These are phyloP conservation scores for Epirrhoe alternata DNA, from an alignment of 2,888 invertebrate species.

Conservation along the genomic window DNA sequence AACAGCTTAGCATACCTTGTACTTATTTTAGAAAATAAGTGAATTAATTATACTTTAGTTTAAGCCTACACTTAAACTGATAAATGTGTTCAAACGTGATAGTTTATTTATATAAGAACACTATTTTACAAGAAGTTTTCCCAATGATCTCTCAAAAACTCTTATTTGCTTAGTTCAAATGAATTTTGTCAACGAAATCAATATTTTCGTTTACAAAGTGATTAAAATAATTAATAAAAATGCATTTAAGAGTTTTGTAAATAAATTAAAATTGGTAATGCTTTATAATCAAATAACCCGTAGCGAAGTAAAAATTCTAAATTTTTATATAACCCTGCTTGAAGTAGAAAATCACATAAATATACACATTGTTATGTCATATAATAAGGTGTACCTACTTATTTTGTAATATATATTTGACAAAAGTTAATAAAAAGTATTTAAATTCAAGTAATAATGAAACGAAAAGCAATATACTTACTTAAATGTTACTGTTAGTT, in stretches of 20 bases:
- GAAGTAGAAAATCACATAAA: slow-evolving; percentile 14
- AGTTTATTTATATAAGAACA: slow-evolving; percentile 76
- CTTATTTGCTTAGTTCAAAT: slow-evolving; percentile 70
- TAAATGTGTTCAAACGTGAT: slow-evolving; percentile 84
- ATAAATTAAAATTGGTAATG: slow-evolving; percentile 81
- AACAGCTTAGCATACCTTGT: slow-evolving; percentile 19
- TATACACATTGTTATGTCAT: neutral
- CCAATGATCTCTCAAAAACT: slow-evolving; percentile 84
- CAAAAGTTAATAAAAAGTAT: neutral
- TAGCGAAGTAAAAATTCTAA: slow-evolving; percentile 71
- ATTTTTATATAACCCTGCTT: slow-evolving; percentile 60
- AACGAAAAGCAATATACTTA: slow-evolving; percentile 70
- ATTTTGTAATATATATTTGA: slow-evolving; percentile 14
- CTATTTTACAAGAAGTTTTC: slow-evolving; percentile 79
- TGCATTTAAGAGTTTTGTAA: slow-evolving; percentile 80
- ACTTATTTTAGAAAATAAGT: slow-evolving; percentile 20
- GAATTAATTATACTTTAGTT: slow-evolving; percentile 30
- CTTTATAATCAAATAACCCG: slow-evolving; percentile 59
- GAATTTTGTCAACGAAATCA: slow-evolving; percentile 49
- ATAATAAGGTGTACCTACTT: neutral
- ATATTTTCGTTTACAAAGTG: slow-evolving; percentile 49
- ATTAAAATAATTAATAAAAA: slow-evolving; percentile 38
- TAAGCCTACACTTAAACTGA: slow-evolving; percentile 42
- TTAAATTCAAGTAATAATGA: slow-evolving; percentile 49
- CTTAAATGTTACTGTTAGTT: slow-evolving; percentile 54